Evolutionary conservation across 2,888 invertebrate genomes (phyloP).

Genomic region (Scaeva pyrastri): DNA sequence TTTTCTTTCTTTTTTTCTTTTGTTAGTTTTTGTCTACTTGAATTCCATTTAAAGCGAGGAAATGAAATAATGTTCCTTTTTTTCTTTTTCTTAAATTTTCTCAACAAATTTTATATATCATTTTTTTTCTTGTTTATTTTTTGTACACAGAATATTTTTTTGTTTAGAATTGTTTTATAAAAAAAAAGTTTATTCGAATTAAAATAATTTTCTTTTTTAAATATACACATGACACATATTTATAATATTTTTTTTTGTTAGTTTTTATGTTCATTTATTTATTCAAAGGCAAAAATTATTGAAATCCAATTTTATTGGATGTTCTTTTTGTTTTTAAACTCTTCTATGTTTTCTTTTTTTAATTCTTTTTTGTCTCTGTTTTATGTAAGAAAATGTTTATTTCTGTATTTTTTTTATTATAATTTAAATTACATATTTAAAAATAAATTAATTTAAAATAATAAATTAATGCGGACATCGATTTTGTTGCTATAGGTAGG

Average conservation of each 20-base stretch:
- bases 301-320: constrained; percentile 41
- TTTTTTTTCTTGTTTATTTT: constrained; percentile 38
- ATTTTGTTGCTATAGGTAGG: constrained; percentile 58
- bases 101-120: constrained; percentile 48
- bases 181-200: constrained; percentile 9
- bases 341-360: background rate
- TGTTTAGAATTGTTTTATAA: constrained; percentile 16
- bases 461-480: constrained; percentile 61
- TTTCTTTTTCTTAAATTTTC: constrained; percentile 16
- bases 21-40: constrained; percentile 64
- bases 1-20: constrained; percentile 23
- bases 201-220: constrained; percentile 15
- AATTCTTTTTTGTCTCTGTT: background rate
- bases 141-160: constrained; percentile 56
- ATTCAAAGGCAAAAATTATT: constrained; percentile 52
- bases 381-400: constrained; percentile 5
- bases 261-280: constrained; percentile 7
- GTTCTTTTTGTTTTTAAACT: background rate
- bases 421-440: constrained; percentile 6
- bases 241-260: constrained; percentile 2
- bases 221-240: constrained; percentile 37
- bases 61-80: constrained; percentile 61
- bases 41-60: constrained; percentile 75
- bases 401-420: background rate
- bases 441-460: constrained; percentile 7